Evolutionary conservation across 2,888 invertebrate genomes (phyloP), one percentile per base, ranked within the genome.

Genomic region (Hesperia comma): DNA sequence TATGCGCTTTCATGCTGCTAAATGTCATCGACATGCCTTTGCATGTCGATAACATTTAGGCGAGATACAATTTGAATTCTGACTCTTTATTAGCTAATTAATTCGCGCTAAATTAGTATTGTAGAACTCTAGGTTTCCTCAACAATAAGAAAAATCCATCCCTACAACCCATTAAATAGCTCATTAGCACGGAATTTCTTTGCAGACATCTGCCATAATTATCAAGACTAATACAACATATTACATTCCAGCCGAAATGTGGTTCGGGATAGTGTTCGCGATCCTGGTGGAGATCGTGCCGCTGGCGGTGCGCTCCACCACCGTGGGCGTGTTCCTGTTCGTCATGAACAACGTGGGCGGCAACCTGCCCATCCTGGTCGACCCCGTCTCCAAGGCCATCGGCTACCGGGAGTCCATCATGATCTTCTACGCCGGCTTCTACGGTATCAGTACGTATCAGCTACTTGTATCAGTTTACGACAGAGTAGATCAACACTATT

Each of bases 331-430:
- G 40, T 98, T 98, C 83, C 93, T 98, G 46, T 98, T 98, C 86
- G 97, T 98, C 2, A 98, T 98, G 97, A 98, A 98, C 92, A 98
- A 98, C 88, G 95, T 98, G 69, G 98, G 98, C 6, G 98, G 98
- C 41, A 98, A 98, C 87, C 90, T 98, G 76, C 98, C 98, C 33
- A 97, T 98, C 77, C 92, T 97, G 7, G 97, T 98, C 2, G 97
- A 97, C 84, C 97, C 97, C 0, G 95, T 97, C 1, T 95, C 97
- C 61, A 96, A 96, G 84, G 93, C 94, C 1, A 95, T 97, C 68
- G 97, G 97, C 8, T 98, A 97, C 85, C 93, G 97, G 73, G 96
- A 96, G 78, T 95, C 97, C 26, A 93, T 98, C 61, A 96, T 96
- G 93, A 96, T 98, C 77, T 97, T 96, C 88, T 98, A 98, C 86